phyloP scores from a whole-genome alignment of 2,888 invertebrate genomes.

The Galerucella nymphaeae region DNA sequence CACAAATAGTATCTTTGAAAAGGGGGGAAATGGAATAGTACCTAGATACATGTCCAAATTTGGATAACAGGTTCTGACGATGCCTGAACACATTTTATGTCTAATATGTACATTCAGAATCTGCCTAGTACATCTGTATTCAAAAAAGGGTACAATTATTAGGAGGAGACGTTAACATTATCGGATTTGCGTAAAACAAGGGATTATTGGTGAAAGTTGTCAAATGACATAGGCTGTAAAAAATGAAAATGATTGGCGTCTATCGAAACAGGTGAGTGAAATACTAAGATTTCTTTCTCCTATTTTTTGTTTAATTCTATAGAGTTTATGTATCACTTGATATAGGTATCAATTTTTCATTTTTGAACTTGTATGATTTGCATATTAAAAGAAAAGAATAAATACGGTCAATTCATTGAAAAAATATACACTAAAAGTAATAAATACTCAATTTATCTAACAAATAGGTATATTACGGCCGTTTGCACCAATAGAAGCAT shows the following conservation, averaged over 20 bases:
- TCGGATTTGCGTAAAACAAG: too few species aligned
- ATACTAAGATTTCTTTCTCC: too few species aligned
- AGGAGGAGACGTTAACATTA: too few species aligned
- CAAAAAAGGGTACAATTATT: too few species aligned
- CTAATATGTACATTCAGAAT: constrained; percentile 10
- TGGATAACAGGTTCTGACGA: constrained; percentile 1
- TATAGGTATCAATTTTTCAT: background rate
- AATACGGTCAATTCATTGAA: background rate
- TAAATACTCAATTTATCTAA: background rate
- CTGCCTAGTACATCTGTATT: background rate
- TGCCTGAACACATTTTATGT: background rate
- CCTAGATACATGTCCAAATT: background rate
- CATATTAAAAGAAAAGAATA: constrained; percentile 12
- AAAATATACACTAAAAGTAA: background rate
- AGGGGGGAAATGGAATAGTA: too few species aligned
- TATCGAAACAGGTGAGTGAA: too few species aligned
- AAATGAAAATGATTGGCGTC: too few species aligned
- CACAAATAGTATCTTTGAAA: background rate
- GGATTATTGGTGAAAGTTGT: too few species aligned
- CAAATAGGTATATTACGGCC: background rate
- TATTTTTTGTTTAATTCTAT: too few species aligned
- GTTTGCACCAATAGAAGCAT: too few species aligned
- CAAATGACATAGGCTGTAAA: too few species aligned
- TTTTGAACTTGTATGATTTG: background rate
- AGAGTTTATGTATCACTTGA: too few species aligned